These are phyloP conservation scores for Melitaea cinxia DNA, from an alignment of 1,140 invertebrate genomes.

Conservation along the genomic window DNA sequence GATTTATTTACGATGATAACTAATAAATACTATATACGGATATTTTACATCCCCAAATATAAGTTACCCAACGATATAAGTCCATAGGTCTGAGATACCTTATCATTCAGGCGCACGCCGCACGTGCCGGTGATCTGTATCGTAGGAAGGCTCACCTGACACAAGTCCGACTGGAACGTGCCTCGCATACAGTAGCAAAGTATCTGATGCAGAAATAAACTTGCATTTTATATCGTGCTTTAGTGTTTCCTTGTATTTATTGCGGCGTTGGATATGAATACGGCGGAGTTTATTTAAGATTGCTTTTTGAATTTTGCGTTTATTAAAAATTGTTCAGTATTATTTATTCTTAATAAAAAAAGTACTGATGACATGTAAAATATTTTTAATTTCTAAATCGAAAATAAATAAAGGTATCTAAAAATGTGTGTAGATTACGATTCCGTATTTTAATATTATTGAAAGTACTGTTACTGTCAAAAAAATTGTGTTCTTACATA, in stretches of 20 bases:
- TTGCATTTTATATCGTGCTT: constrained; percentile 39
- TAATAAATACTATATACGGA: not conserved
- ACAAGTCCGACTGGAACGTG: constrained; percentile 44
- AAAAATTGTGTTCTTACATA: no score
- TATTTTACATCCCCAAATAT: not conserved
- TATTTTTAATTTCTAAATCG: no score
- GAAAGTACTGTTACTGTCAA: no score
- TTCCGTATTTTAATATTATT: no score
- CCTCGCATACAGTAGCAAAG: constrained; percentile 32
- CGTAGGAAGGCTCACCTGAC: constrained; percentile 57
- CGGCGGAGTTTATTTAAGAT: not conserved
- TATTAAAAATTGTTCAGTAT: no score
- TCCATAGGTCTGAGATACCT: constrained; percentile 25
- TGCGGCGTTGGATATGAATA: not conserved
- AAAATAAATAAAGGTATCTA: no score
- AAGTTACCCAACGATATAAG: constrained; percentile 14
- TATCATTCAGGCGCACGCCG: constrained; percentile 26
- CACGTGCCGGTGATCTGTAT: constrained; percentile 62
- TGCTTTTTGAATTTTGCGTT: not conserved
- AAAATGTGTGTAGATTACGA: no score
- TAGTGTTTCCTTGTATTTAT: constrained; percentile 9
- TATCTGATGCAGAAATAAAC: constrained; percentile 40
- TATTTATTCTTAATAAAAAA: no score
- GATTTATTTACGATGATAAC: no score
- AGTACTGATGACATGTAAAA: no score